A percentile compares a stretch with the other conserved stretches of the same genome.
Evolutionary conservation across 1,140 invertebrate species (phyloP).

Genomic region (Adelges cooleyi): DNA sequence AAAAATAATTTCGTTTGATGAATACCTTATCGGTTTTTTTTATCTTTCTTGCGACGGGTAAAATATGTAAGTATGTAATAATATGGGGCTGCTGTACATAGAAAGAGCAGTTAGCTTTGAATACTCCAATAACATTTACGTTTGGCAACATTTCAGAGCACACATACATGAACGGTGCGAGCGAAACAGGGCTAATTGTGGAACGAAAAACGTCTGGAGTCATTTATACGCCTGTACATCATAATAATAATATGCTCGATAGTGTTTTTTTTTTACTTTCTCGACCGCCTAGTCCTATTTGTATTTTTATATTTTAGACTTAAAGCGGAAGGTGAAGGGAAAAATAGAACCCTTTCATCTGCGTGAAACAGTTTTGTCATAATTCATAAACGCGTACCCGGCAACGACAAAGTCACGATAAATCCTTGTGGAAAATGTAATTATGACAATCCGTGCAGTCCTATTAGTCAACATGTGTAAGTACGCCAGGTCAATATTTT

Average conservation of each 20-base stretch:
- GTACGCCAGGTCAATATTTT: too few species aligned
- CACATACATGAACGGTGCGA: not conserved
- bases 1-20: too few species aligned
- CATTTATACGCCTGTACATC: slow-evolving; percentile 10
- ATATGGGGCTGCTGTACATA: too few species aligned
- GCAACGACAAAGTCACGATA: slow-evolving; percentile 19
- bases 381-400: slow-evolving; percentile 15
- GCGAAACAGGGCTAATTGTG: slow-evolving; percentile 22
- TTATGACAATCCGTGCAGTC: slow-evolving; percentile 15
- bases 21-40: too few species aligned
- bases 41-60: too few species aligned
- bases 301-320: slow-evolving; percentile 19
- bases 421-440: slow-evolving; percentile 14
- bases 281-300: not conserved
- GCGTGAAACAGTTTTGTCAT: slow-evolving; percentile 26
- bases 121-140: slow-evolving; percentile 7
- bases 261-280: slow-evolving; percentile 17
- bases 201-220: slow-evolving; percentile 24
- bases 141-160: slow-evolving; percentile 18
- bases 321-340: not conserved
- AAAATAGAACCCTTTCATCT: slow-evolving; percentile 24
- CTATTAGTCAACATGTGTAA: slow-evolving; percentile 11
- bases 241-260: slow-evolving; percentile 29
- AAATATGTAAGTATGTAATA: too few species aligned
- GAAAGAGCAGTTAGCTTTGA: too few species aligned